Evolutionary conservation across 2,888 invertebrate species (phyloP), one percentile per base, ranked within the genome.

Genomic region (Ormyrus thymus): DNA sequence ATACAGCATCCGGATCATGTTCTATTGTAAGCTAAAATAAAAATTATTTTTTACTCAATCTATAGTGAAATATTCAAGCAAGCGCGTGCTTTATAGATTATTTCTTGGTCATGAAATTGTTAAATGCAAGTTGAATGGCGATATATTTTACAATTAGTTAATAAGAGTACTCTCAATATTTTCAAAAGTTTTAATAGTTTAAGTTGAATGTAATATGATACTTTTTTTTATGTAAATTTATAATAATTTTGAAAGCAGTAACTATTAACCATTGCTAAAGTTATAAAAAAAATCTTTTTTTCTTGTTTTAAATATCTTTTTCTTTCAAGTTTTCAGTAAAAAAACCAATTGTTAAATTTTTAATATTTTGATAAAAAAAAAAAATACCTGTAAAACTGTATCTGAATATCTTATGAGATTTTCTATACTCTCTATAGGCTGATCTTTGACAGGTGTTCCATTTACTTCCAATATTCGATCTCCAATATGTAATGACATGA

Each of bases 391-490:
- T 79, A 96, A 90, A 79, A 94, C 93, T 76, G 94, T 93, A 85
- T 95, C 94, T 0, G 95, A 93, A 85, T 93, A 93, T 79, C 93
- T 92, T 76, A 96, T 92, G 51, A 95, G 91, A 87, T 94, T 93
- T 88, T 96, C 95, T 75, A 95, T 94, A 83, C 94, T 96, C 81
- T 95, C 94, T 66, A 96, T 91, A 0, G 96, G 94, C 72, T 95
- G 94, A 86, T 95, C 95, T 86, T 93, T 94, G 0, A 97, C 95
- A 0, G 97, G 96, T 0, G 96, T 94, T 3, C 98, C 97, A 91
- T 98, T 97, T 68, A 98, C 96, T 92, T 98, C 98, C 81, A 98
- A 91, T 83, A 98, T 97, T 86, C 95, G 93, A 91, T 98, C 98
- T n/a, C 98, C 98, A 84, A 97, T 95, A 89, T 96, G 97, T 74